Base-by-base conservation (phyloP, 2,113 vertebrate species). In the Amia ocellicauda region DNA sequence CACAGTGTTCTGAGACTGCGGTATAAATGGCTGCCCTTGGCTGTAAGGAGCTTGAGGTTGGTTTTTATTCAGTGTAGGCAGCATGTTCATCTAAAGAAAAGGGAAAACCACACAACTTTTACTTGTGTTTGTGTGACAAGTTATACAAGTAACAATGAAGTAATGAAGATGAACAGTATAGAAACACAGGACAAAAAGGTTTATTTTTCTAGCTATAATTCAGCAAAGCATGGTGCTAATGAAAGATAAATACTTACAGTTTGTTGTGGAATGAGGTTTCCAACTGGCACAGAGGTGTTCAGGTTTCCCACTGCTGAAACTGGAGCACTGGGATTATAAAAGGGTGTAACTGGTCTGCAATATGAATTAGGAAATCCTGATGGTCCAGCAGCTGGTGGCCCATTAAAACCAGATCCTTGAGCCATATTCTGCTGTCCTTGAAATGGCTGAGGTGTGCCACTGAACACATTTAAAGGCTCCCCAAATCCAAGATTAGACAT, bases 261-360 rank as follows among this genome's bases (percentile, higher is more conserved):
- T 67, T 88, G 84, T 52, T 77, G 88, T 65, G 86, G 77, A 65
- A 88, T 74, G 76, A 83, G 77, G 58, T 79, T 84, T 73, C 85
- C 77, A 42, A 87, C 71, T 1, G 86, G 55, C 69, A 82, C 47
- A 8, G 76, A 71, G 59, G 74, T 86, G 60, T 53, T 88, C 58
- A 91, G 89, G 67, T 75, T 89, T 69, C 88, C 87, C 67, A 83
- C 89, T 0, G 86, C 81, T 78, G 88, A 84, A 63, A 75, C 86
- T n/a, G 90, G 88, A 57, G 88, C 85, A 23, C 87, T 83, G 4
- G 93, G 86, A 52, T 90, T 91, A 4, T 91, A 96, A 80, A 91
- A 96, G 73, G 90, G 87, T 76, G 84, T 86, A 0, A 76, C 76
- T 10, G 80, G 83, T 82, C 91, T 84, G 52, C 76, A 80, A 69